Evolutionary conservation across 2,113 vertebrate species (phyloP).

Genomic region (Sula dactylatra): DNA sequence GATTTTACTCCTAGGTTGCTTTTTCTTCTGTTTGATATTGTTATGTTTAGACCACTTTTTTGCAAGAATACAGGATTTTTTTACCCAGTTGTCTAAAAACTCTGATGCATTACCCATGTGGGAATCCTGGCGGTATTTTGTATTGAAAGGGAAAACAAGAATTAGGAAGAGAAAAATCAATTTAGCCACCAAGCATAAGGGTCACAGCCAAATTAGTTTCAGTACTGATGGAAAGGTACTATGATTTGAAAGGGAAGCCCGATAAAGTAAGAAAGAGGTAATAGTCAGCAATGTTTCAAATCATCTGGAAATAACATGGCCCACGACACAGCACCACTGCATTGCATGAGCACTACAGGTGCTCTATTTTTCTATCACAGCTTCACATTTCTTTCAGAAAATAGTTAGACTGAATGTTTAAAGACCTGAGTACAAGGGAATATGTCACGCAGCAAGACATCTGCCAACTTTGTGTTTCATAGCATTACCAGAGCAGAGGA

Average conservation of each 20-base stretch:
- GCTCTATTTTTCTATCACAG: constrained; percentile 11
- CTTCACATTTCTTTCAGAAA: constrained; percentile 42
- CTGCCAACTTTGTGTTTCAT: constrained; percentile 19
- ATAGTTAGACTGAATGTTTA: neutral
- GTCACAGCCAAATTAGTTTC: constrained; percentile 49
- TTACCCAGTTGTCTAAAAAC: neutral
- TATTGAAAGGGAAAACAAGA: constrained; percentile 50
- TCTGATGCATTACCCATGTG: constrained; percentile 24
- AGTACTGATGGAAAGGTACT: neutral
- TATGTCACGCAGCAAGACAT: constrained; percentile 15
- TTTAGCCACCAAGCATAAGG: constrained; percentile 16
- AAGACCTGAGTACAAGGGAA: constrained; percentile 12
- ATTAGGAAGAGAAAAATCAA: constrained; percentile 54
- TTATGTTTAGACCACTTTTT: neutral
- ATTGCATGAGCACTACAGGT: neutral
- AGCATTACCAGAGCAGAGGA: neutral
- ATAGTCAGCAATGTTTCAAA: constrained; percentile 42
- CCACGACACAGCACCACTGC: neutral
- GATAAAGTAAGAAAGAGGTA: constrained; percentile 14
- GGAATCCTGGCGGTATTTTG: constrained; percentile 19
- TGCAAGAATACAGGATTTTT: neutral
- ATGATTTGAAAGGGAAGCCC: neutral
- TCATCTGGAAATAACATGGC: neutral
- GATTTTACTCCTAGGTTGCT: neutral
- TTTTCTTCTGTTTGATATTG: neutral